Evolutionary conservation across 2,797 vertebrate species (phyloP).

Genomic region (Erpetoichthys calabaricus): DNA sequence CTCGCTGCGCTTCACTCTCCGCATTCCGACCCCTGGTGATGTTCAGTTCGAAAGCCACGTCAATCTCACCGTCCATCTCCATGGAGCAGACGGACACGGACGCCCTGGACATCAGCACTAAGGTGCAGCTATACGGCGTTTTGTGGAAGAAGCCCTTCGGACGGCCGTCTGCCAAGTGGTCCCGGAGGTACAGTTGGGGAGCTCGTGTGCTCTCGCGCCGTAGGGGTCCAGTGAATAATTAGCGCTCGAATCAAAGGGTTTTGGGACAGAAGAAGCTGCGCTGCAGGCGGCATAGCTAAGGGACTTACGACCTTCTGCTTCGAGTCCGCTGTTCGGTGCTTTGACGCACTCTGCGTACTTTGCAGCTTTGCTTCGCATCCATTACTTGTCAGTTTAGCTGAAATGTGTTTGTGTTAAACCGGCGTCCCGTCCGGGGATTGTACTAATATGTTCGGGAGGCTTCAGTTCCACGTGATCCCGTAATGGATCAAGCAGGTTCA

Average conservation of each 20-base stretch:
- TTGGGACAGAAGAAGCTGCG: not conserved
- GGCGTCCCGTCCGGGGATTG: too few relatives aligned
- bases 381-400: too few relatives aligned
- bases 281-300: not conserved
- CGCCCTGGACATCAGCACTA: slow-evolving; percentile 84
- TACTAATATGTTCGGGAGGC: too few relatives aligned
- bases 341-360: too few relatives aligned
- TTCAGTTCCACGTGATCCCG: too few relatives aligned
- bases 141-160: slow-evolving; percentile 94
- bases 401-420: too few relatives aligned
- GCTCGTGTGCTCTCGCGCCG: slow-evolving; percentile 10
- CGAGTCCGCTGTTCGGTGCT: too few relatives aligned
- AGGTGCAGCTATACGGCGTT: slow-evolving; percentile 87
- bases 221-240: not conserved
- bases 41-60: slow-evolving; percentile 70
- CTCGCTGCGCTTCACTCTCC: slow-evolving; percentile 20
- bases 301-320: not conserved
- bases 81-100: slow-evolving; percentile 83
- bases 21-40: slow-evolving; percentile 32
- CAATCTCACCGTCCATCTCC: slow-evolving; percentile 67
- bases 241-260: not conserved
- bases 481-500: too few relatives aligned
- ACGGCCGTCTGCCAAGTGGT: slow-evolving; percentile 85
- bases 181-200: slow-evolving; percentile 62
- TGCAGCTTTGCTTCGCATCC: too few relatives aligned